A percentile compares a stretch with the other conserved stretches of the same genome.
Evolutionary conservation across 2,113 vertebrate genomes (phyloP).

Genomic region (Microcebus griseorufus): DNA sequence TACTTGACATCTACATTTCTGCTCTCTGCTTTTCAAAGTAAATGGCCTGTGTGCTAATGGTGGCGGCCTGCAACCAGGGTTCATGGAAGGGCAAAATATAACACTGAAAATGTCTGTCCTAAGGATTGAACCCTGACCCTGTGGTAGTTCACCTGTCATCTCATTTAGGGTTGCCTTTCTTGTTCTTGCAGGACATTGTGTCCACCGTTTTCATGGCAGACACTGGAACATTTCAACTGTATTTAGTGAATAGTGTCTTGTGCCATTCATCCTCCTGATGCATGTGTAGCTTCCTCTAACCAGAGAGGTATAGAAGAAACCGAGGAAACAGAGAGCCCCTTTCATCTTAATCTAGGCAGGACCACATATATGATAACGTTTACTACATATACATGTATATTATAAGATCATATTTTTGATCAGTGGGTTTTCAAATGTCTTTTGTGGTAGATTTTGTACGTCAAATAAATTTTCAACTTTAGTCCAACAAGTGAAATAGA

Average conservation of each 20-base stretch:
- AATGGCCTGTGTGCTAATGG: not conserved
- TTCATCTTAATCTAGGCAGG: not conserved
- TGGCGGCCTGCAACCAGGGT: fast-evolving
- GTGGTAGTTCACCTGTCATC: not conserved
- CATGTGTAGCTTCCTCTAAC: not conserved
- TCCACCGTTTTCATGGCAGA: not conserved
- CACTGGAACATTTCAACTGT: fast-evolving
- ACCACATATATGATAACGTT: fast-evolving
- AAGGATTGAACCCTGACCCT: too few species aligned
- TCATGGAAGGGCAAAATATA: not conserved
- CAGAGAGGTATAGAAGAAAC: not conserved
- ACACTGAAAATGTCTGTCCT: not conserved
- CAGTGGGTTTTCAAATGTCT: not conserved
- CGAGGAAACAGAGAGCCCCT: not conserved
- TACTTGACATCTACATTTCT: not conserved
- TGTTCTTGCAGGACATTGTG: fast-evolving
- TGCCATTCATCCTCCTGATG: not conserved
- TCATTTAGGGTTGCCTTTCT: not conserved
- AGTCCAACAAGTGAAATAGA: not conserved
- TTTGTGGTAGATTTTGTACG: not conserved
- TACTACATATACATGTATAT: fast-evolving
- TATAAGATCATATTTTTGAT: not conserved
- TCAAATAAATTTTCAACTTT: not conserved
- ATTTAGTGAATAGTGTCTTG: not conserved
- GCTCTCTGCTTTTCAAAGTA: not conserved